phyloP scores from a whole-genome alignment of 2,888 invertebrate genomes.

The Koerneria pararmatus region DNA sequence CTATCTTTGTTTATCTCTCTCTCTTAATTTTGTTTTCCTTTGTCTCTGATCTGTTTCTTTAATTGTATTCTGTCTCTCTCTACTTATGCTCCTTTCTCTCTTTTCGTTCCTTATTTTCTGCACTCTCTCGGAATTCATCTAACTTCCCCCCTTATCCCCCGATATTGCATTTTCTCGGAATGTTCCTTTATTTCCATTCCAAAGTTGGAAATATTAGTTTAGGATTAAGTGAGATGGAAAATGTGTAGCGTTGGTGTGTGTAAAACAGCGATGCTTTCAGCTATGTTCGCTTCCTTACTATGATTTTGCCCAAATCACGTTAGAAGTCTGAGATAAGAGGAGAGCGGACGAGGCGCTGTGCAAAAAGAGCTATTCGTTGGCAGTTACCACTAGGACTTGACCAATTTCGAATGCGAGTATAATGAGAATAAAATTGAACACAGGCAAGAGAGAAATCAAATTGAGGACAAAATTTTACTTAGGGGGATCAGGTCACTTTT shows the following conservation, averaged over 20 bases:
- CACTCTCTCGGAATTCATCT: background rate
- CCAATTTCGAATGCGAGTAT: too few species aligned
- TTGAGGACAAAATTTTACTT: too few species aligned
- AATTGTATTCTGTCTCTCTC: background rate
- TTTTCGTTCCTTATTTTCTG: background rate
- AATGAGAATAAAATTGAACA: too few species aligned
- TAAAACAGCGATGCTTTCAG: background rate
- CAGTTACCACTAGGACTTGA: too few species aligned
- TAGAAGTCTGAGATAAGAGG: too few species aligned
- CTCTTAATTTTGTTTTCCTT: background rate
- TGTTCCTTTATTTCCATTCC: background rate
- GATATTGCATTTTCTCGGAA: background rate
- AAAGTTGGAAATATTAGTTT: background rate
- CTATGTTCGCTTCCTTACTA: too few species aligned
- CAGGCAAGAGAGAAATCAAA: too few species aligned
- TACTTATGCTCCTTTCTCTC: background rate
- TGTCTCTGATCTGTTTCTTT: background rate
- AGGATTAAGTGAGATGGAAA: background rate
- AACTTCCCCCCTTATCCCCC: background rate
- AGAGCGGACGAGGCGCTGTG: too few species aligned
- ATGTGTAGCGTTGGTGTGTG: background rate
- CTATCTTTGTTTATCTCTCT: background rate
- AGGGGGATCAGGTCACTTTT: too few species aligned
- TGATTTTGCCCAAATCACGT: too few species aligned
- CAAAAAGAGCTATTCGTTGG: too few species aligned